phyloP scores from a whole-genome alignment of 2,113 vertebrate species.

The Alethe castanea region DNA sequence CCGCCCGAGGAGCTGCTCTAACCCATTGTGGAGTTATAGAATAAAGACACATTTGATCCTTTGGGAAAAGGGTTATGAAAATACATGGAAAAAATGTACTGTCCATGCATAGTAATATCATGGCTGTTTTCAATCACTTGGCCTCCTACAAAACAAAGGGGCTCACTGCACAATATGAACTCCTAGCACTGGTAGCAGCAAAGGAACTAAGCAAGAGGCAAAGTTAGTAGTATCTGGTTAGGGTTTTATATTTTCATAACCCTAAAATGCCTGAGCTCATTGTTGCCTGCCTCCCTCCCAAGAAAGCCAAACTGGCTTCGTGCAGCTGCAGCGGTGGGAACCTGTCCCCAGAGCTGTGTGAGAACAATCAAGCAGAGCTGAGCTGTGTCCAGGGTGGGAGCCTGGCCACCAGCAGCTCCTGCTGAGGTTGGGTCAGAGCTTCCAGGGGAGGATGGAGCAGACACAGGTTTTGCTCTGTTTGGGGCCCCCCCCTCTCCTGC shows the following conservation, averaged over 20 bases:
- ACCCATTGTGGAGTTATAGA: slow-evolving; percentile 42
- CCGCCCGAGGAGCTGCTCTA: neutral
- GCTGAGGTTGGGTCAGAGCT: neutral
- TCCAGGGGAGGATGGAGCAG: neutral
- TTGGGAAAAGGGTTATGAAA: slow-evolving; percentile 57
- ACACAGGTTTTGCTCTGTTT: neutral
- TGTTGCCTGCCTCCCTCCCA: neutral
- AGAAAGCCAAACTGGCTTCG: neutral
- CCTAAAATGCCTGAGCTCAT: neutral
- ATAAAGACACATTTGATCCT: slow-evolving; percentile 41
- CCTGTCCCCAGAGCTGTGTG: neutral
- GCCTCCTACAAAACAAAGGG: slow-evolving; percentile 28
- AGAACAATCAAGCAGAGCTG: neutral
- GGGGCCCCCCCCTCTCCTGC: neutral
- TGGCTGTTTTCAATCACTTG: slow-evolving; percentile 59
- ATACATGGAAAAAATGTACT: slow-evolving; percentile 55
- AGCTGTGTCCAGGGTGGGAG: neutral
- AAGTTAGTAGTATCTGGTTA: neutral
- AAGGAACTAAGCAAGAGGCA: neutral
- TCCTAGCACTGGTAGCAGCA: neutral
- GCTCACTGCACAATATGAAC: neutral
- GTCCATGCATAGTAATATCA: neutral
- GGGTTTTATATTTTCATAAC: neutral
- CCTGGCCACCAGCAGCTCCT: neutral
- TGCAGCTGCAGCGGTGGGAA: neutral